Evolutionary conservation across 2,113 vertebrate genomes (phyloP).

Genomic region (Urocitellus parryii): DNA sequence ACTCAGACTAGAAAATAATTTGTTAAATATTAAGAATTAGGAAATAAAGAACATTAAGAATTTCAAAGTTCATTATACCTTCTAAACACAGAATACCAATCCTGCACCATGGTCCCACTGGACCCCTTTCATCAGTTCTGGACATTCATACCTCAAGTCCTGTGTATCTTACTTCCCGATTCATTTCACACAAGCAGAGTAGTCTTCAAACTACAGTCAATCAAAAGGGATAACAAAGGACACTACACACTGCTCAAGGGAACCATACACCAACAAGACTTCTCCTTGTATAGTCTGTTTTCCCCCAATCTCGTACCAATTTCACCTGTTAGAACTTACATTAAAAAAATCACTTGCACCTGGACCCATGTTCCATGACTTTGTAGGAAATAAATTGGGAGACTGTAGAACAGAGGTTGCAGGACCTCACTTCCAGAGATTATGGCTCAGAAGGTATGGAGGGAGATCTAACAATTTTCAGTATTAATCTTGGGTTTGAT

Average conservation of each 20-base stretch:
- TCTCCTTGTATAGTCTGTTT: not conserved
- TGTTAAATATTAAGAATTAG: not conserved
- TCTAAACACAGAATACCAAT: not conserved
- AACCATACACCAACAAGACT: not conserved
- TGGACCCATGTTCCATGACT: not conserved
- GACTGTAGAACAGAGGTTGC: rapidly evolving
- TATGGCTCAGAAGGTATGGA: not conserved
- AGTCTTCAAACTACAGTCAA: too few relatives aligned
- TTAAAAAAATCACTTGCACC: not conserved
- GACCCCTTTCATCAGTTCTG: not conserved
- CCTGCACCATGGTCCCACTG: rapidly evolving
- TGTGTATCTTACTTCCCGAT: not conserved
- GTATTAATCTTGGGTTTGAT: not conserved
- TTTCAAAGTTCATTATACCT: not conserved
- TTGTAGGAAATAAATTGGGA: not conserved
- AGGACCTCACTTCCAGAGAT: rapidly evolving
- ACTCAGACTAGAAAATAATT: not conserved
- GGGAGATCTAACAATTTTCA: not conserved
- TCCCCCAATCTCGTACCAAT: not conserved
- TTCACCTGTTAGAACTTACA: not conserved
- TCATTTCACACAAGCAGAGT: not conserved
- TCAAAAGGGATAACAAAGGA: too few relatives aligned
- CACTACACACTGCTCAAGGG: too few relatives aligned
- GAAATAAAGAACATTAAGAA: not conserved
- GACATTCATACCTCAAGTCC: not conserved